Evolutionary conservation across 2,797 vertebrate genomes (phyloP).

Genomic region (Falco rusticolus): DNA sequence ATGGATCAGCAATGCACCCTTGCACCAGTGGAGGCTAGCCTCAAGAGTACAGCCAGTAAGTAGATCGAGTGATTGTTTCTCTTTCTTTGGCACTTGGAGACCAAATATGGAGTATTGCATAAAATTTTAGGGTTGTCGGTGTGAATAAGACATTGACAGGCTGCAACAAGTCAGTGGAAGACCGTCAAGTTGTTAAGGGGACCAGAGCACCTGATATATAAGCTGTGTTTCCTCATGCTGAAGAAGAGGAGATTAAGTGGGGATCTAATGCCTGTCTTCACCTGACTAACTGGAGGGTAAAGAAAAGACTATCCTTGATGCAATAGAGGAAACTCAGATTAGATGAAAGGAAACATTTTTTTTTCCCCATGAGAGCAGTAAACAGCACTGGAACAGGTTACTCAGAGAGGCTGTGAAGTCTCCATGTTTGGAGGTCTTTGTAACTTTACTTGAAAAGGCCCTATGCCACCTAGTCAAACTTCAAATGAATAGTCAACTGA

Average conservation of each 20-base stretch:
- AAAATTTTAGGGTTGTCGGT: neutral
- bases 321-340: neutral
- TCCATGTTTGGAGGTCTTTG: neutral
- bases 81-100: neutral
- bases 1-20: neutral
- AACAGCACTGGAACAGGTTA: neutral
- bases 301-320: neutral
- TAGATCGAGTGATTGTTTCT: neutral
- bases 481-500: neutral
- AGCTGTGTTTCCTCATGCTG: neutral
- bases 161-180: neutral
- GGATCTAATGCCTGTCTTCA: neutral
- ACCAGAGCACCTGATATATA: neutral
- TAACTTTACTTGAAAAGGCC: neutral
- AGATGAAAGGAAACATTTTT: neutral
- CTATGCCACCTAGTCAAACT: neutral
- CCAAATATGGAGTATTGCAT: neutral
- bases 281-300: neutral
- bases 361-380: rapidly evolving
- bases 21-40: neutral
- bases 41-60: neutral
- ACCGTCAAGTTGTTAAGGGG: neutral
- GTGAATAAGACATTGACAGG: neutral
- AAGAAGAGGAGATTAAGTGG: neutral
- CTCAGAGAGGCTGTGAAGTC: neutral